Conservation (phyloP, 2,888 invertebrate genomes). For the Epinotia ramella region DNA sequence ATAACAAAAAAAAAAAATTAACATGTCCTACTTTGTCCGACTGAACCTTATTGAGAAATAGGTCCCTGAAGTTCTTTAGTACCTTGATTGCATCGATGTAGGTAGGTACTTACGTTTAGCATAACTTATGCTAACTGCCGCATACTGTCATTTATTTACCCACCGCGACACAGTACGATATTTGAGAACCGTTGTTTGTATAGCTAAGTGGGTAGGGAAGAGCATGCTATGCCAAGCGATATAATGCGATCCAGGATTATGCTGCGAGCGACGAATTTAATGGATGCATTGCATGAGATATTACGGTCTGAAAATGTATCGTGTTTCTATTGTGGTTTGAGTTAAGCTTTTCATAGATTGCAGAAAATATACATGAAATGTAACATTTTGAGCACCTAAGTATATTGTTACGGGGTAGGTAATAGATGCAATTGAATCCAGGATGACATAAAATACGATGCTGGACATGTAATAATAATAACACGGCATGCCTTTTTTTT, state of each 20-base stretch:
- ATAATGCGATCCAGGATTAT: conserved; percentile 42
- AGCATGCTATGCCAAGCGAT: conserved; percentile 42
- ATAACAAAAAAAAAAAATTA: too few relatives aligned
- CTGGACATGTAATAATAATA: too few relatives aligned
- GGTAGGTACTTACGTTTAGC: too few relatives aligned
- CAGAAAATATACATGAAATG: conserved; percentile 1
- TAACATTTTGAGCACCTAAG: neutral
- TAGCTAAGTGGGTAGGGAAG: conserved; percentile 42
- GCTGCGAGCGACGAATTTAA: conserved; percentile 33
- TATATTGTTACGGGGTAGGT: too few relatives aligned
- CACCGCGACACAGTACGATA: conserved; percentile 27
- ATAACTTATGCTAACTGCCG: too few relatives aligned
- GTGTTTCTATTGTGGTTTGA: conserved; percentile 18
- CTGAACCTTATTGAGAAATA: too few relatives aligned
- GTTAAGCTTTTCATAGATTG: conserved; percentile 14
- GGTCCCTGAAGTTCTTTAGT: too few relatives aligned
- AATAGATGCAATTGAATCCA: too few relatives aligned
- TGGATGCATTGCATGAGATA: conserved; percentile 31
- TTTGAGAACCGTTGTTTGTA: conserved; percentile 44
- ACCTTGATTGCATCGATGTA: too few relatives aligned
- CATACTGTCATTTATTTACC: conserved; percentile 7
- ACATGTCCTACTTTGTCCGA: too few relatives aligned
- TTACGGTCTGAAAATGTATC: conserved; percentile 5
- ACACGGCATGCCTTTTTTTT: too few relatives aligned
- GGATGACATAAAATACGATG: too few relatives aligned